These are phyloP conservation scores for Zaprionus davidi DNA, from an alignment of 1,140 invertebrate species.

Conservation along the genomic window DNA sequence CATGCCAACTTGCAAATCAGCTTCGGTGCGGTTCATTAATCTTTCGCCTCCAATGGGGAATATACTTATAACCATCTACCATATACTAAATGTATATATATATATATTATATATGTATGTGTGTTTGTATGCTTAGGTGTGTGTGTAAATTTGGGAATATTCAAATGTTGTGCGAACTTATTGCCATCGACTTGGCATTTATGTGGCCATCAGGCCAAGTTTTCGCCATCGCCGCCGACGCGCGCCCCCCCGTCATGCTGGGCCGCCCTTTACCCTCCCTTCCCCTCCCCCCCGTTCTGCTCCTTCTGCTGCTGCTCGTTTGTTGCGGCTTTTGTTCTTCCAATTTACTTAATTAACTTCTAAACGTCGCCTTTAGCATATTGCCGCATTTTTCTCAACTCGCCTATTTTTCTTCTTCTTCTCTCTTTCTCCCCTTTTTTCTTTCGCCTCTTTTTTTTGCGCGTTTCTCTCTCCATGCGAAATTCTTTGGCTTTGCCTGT, in stretches of 20 bases:
- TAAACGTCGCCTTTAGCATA: slow-evolving; percentile 76
- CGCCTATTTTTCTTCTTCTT: slow-evolving; percentile 30
- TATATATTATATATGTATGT: not conserved
- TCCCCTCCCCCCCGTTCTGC: too few species aligned
- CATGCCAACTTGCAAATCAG: slow-evolving; percentile 37
- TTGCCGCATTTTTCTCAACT: slow-evolving; percentile 44
- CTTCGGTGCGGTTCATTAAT: slow-evolving; percentile 62
- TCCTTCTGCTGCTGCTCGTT: not conserved
- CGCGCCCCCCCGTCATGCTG: slow-evolving; percentile 19
- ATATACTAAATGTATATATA: not conserved
- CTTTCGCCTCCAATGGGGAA: slow-evolving; percentile 49
- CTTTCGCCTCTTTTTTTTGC: slow-evolving; percentile 6
- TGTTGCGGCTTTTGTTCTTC: slow-evolving; percentile 57
- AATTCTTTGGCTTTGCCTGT: slow-evolving; percentile 47
- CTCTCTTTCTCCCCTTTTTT: slow-evolving; percentile 31
- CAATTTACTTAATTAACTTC: slow-evolving; percentile 81
- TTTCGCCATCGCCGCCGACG: not conserved
- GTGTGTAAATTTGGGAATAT: slow-evolving; percentile 35
- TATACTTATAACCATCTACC: slow-evolving; percentile 1
- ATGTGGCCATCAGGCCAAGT: slow-evolving; percentile 22
- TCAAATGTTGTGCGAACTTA: slow-evolving; percentile 57
- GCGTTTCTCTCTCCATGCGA: slow-evolving; percentile 43
- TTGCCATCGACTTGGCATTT: slow-evolving; percentile 32
- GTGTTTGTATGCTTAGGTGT: not conserved
- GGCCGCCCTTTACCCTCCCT: not conserved